Conservation (phyloP, 2,797 vertebrate species). For the Molossus molossus region DNA sequence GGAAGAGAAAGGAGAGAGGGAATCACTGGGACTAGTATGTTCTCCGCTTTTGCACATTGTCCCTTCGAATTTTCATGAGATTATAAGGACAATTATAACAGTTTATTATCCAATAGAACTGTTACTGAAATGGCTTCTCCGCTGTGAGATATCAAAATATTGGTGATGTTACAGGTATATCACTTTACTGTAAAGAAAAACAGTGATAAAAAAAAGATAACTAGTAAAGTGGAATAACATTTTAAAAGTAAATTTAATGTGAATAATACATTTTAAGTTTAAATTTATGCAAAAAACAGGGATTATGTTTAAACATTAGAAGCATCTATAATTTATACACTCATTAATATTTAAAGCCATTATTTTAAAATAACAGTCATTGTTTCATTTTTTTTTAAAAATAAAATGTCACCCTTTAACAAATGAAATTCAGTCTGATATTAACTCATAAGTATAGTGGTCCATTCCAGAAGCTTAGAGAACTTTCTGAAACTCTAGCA, state of each 20-base stretch:
- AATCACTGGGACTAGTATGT: not conserved
- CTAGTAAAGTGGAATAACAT: not conserved
- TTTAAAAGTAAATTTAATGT: not conserved
- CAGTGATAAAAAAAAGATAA: not conserved
- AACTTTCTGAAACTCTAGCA: not conserved
- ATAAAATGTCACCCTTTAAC: not conserved
- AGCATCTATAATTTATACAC: not conserved
- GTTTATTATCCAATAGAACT: not conserved
- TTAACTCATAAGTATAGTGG: not conserved
- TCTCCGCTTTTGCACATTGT: not conserved
- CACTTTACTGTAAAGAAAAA: not conserved
- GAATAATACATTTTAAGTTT: conserved; percentile 22
- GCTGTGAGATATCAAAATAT: not conserved
- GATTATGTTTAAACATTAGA: not conserved
- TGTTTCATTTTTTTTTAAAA: conserved; percentile 44
- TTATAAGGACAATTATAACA: not conserved
- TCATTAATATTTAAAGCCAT: not conserved
- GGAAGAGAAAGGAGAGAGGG: not conserved
- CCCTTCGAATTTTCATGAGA: not conserved
- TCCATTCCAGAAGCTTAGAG: not conserved
- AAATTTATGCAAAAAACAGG: not conserved
- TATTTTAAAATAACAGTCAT: conserved; percentile 42
- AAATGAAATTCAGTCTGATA: not conserved
- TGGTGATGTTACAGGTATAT: not conserved
- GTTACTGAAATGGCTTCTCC: not conserved